Evolutionary conservation across 2,888 invertebrate species (phyloP), one percentile per base, ranked within the genome.

Genomic region (Dorcus parallelipipedus): DNA sequence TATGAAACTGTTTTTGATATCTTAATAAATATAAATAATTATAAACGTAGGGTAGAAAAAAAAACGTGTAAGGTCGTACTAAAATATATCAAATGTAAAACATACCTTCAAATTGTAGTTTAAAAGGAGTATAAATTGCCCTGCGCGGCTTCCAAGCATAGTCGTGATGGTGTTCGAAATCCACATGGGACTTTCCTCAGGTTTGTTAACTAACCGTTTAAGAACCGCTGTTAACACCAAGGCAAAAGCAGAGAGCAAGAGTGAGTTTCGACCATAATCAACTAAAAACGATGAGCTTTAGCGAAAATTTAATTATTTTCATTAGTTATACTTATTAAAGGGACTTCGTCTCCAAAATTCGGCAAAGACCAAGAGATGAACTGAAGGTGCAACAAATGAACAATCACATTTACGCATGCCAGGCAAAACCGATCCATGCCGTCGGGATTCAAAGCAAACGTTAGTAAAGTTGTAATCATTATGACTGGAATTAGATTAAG

Each of bases 311-410:
- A 33, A 10, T 20, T 6, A 3, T 9, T 10, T 2, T 41, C 4
- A 1, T 8, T 20, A 48, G 38, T 20, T 77, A 76, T 74, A 83
- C 84, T 60, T 66, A 87, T 78, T 53, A 84, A 80, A 1, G 87
- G 87, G 23, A 83, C 79, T 10, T 81, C 81, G 1, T 79, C 73
- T 55, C 86, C 86, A 69, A 84, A 83, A 60, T 81, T 79, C 2
- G 87, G 87, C 33, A 88, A 75, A 57, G 80, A 77, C 76, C 82
- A 84, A n/a, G 83, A 81, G n/a, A 87, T 75, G 71, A 85, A 82
- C 42, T 83, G 82, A 2, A 87, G 73, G 68, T 83, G 83, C 14
- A 82, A 71, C 58, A 86, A 82, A 69, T 88, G 86, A 9, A 82
- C 81, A 48, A 85, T 79, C n/a, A 88, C 78, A 69, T 84, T 85